Conservation (phyloP, 2,113 vertebrate species). For the Eonycteris spelaea region DNA sequence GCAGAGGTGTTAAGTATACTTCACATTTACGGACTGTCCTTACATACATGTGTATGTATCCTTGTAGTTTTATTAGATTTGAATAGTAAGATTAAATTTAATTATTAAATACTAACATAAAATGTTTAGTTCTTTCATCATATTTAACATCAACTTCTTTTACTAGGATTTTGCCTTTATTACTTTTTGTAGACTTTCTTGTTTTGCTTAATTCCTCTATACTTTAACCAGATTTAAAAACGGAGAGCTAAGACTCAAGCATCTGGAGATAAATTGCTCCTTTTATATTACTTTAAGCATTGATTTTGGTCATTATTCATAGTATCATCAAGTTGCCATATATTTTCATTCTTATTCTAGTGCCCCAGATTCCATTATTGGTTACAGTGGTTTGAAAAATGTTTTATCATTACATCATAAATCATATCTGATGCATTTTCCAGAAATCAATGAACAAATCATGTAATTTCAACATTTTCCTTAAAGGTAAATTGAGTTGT, state of each 20-base stretch:
- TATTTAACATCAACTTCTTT: neutral
- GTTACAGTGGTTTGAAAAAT: neutral
- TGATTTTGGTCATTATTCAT: neutral
- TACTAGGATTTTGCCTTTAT: neutral
- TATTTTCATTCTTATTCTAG: neutral
- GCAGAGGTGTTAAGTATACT: neutral
- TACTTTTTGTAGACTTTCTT: neutral
- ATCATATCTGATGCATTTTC: conserved; percentile 55
- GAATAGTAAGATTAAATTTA: neutral
- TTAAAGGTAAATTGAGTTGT: conserved; percentile 51
- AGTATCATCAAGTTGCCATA: neutral
- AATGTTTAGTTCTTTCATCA: neutral
- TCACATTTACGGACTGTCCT: neutral
- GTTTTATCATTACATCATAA: conserved; percentile 22
- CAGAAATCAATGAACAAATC: conserved; percentile 46
- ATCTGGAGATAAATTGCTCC: neutral
- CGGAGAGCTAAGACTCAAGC: neutral
- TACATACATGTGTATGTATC: neutral
- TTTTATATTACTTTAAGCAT: neutral
- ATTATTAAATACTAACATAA: neutral
- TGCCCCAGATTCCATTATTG: neutral
- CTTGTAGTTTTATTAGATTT: neutral
- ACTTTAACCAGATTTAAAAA: neutral
- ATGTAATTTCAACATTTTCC: conserved; percentile 35
- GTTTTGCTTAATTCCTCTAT: neutral